phyloP scores from a whole-genome alignment of 2,797 vertebrate species.

The Gallinago nigripennis region DNA sequence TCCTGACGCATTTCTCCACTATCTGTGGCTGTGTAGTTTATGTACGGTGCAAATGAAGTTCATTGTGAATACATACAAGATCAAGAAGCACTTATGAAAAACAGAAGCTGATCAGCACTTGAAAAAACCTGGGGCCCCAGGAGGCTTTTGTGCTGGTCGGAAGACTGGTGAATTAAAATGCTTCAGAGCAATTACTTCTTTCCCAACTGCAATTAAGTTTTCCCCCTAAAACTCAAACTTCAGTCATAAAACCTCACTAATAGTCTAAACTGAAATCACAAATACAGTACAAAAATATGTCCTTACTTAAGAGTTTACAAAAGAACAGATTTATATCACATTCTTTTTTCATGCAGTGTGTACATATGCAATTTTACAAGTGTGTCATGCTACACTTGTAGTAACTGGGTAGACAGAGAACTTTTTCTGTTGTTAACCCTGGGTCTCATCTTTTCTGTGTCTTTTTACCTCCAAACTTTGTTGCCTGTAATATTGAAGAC shows the following conservation, averaged over 20 bases:
- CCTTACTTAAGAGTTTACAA: not conserved
- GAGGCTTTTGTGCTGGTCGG: not conserved
- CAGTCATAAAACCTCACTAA: not conserved
- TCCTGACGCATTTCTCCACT: not conserved
- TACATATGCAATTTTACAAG: not conserved
- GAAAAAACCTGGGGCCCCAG: not conserved
- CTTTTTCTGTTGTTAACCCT: not conserved
- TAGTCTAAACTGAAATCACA: not conserved
- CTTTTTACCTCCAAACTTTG: not conserved
- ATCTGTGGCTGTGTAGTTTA: not conserved
- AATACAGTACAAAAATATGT: not conserved
- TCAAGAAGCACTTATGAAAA: not conserved
- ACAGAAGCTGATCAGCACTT: not conserved
- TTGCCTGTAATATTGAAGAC: not conserved
- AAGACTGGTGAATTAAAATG: not conserved
- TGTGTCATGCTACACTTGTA: not conserved
- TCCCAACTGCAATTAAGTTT: not conserved
- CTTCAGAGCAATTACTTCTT: not conserved
- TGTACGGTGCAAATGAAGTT: not conserved
- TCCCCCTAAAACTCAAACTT: not conserved
- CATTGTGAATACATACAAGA: not conserved
- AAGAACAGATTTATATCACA: not conserved
- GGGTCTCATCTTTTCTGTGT: not conserved
- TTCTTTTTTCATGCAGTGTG: not conserved
- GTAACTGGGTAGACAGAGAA: not conserved